Percentiles rank a stretch among this genome's conserved stretches.
Conservation (phyloP, 2,888 invertebrate species). For the Cheilosia variabilis region DNA sequence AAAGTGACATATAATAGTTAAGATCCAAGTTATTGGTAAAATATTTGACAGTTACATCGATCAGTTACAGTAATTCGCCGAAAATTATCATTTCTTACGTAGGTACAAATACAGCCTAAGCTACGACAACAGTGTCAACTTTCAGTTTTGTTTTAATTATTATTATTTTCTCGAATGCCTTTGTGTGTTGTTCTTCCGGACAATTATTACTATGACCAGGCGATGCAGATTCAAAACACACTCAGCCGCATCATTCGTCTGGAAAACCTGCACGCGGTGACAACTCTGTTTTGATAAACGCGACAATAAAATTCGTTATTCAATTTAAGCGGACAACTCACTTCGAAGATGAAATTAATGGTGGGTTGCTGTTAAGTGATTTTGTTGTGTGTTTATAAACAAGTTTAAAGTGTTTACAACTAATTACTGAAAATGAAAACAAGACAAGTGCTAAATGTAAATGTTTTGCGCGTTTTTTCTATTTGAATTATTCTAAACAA, state of each 20-base stretch:
- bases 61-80: no score
- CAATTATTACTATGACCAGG: background rate
- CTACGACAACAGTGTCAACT: no score
- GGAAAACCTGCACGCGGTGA: background rate
- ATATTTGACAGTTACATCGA: no score
- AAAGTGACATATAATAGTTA: no score
- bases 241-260: background rate
- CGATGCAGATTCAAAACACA: background rate
- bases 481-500: no score
- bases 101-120: no score
- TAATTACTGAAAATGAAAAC: no score
- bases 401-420: no score
- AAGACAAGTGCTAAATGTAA: no score
- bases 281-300: background rate
- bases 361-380: background rate
- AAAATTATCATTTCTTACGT: no score
- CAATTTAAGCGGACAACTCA: background rate
- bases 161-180: background rate
- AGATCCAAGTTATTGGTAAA: no score
- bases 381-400: background rate
- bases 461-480: no score
- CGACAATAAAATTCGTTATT: background rate
- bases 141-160: background rate
- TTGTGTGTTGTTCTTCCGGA: slow-evolving; percentile 3
- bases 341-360: background rate